A percentile compares a stretch with the other conserved stretches of the same genome.
These are phyloP conservation scores for Serilophus lunatus DNA, from an alignment of 2,113 vertebrate species.

Conservation along the genomic window DNA sequence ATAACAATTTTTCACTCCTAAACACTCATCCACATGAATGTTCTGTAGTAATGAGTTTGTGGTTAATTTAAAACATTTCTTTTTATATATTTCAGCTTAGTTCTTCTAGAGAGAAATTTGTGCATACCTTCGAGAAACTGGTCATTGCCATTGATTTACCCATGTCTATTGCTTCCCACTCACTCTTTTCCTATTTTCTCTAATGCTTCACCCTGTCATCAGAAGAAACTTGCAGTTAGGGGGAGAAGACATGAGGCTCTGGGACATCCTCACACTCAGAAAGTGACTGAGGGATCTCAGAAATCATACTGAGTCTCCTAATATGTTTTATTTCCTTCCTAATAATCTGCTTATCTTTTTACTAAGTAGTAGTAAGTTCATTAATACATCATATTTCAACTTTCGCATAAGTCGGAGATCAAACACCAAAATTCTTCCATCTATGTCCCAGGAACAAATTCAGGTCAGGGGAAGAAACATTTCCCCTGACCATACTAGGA, in stretches of 20 bases:
- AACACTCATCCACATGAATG: not conserved
- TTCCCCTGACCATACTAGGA: not conserved
- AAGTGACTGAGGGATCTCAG: not conserved
- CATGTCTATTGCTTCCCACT: not conserved
- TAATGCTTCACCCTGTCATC: not conserved
- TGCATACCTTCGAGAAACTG: not conserved
- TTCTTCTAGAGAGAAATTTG: not conserved
- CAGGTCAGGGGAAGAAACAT: not conserved
- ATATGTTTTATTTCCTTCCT: not conserved
- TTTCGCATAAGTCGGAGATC: not conserved
- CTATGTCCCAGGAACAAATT: not conserved
- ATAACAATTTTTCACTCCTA: not conserved
- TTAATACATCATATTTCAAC: not conserved
- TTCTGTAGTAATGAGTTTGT: not conserved
- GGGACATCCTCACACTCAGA: not conserved
- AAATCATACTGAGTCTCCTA: not conserved
- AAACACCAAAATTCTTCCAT: not conserved
- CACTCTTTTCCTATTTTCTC: not conserved
- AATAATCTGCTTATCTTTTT: not conserved
- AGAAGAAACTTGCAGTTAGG: not conserved
- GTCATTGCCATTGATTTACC: not conserved
- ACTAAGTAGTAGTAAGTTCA: not conserved
- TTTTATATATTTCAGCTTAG: not conserved
- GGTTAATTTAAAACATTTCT: not conserved
- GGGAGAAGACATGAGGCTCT: not conserved